Base-by-base conservation (phyloP, 2,888 invertebrate species). In the Agonopterix arenella region DNA sequence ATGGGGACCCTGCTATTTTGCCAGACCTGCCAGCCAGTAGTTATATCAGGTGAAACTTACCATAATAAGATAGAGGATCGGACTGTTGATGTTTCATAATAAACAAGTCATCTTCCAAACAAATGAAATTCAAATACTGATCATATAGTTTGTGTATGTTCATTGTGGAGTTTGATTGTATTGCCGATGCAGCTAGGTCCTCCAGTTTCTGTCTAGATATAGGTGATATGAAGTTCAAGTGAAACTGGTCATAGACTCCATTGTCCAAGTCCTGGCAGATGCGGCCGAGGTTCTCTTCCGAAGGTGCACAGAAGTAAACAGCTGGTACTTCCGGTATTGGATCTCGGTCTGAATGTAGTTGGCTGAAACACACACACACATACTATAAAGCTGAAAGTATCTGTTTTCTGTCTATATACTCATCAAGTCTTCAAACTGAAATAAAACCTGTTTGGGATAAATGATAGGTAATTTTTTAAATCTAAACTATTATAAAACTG, bases 291-390 rank as follows among this genome's bases (percentile, higher is more conserved):
- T 99, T 99, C 76, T 99, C 98, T 71, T 98, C 97, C 9, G 96
- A 95, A 2, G 99, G 98, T 59, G 96, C 92, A 79, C 99, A 98
- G 81, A 99, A 99, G 79, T 99, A 99, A 41, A 99, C 94, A 0
- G 98, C 98, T 46, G 99, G 99, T 2, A 99, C 99, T 89, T 99
- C 99, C 5, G 98, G 98, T 68, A 99, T 97, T n/a, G 94, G 91
- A 75, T 96, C 96, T 52, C 96, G 91, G 72, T 96, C 95, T 7
- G 96, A 95, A 83, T 97, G 97, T 48, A 97, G 84, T 78, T 96
- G 95, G 38, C 96, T 96, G 80, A 8, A 85, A 78, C 36, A 46
- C 28, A 5, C 28, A 28, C 28, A 28, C 28, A 28, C 5, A 28
- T 28, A 28, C 28, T 28, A 7, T 28, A 28, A 28, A 28, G 1